Conservation (phyloP, 2,797 vertebrate species). For the Muraenolepis orangiensis region DNA sequence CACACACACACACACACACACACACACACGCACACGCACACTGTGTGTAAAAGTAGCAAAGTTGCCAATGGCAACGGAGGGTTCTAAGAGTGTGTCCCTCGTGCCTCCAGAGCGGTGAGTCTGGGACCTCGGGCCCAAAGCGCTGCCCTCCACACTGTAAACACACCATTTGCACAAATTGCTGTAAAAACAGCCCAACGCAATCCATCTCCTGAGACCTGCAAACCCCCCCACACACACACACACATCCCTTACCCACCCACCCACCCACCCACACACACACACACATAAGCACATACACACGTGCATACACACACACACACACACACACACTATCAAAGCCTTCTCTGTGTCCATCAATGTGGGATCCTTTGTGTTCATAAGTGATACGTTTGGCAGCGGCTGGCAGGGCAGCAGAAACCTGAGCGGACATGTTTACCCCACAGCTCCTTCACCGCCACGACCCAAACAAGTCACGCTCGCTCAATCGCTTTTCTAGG, state of each 20-base stretch:
- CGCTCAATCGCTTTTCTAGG: background rate
- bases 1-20: background rate
- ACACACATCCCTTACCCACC: background rate
- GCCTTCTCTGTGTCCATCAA: slow-evolving; percentile 57
- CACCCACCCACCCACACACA: background rate
- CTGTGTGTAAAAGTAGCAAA: background rate
- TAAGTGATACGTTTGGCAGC: slow-evolving; percentile 10
- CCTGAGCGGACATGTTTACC: slow-evolving; percentile 32
- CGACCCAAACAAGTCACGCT: slow-evolving; percentile 11
- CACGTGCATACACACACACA: background rate
- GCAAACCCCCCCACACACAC: slow-evolving; percentile 10
- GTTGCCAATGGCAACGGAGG: slow-evolving; percentile 38
- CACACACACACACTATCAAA: slow-evolving; percentile 39
- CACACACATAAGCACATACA: background rate
- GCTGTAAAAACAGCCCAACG: slow-evolving; percentile 59
- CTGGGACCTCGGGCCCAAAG: slow-evolving; percentile 41
- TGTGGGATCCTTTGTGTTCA: slow-evolving; percentile 59
- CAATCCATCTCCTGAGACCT: slow-evolving; percentile 45
- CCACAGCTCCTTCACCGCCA: background rate
- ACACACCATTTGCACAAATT: slow-evolving; percentile 63
- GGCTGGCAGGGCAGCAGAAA: slow-evolving; percentile 19
- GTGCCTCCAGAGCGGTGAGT: slow-evolving; percentile 15
- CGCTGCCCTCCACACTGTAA: slow-evolving; percentile 44
- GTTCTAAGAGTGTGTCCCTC: slow-evolving; percentile 31
- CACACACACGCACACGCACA: no score